phyloP scores from a whole-genome alignment of 2,113 vertebrate genomes.

The Lophura nycthemera region DNA sequence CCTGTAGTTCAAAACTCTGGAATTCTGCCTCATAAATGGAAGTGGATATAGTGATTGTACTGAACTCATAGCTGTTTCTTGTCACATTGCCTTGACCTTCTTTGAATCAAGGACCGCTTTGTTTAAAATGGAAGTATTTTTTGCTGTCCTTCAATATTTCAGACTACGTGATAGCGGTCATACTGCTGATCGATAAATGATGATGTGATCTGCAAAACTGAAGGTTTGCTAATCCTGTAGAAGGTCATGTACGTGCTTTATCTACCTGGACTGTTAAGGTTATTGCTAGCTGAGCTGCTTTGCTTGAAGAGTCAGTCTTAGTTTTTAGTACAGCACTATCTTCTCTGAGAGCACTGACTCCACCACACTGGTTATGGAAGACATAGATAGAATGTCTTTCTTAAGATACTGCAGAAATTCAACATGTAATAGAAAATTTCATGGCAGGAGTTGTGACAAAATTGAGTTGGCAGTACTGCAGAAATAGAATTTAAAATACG shows the following conservation, averaged over 20 bases:
- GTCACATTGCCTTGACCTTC: neutral
- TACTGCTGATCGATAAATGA: neutral
- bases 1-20: neutral
- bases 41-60: neutral
- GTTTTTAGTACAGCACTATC: neutral
- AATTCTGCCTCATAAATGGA: neutral
- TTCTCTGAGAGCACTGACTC: neutral
- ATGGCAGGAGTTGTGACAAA: neutral
- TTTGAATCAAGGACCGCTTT: neutral
- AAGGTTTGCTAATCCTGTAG: neutral
- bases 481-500: neutral
- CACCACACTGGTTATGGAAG: neutral
- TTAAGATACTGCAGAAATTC: neutral
- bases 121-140: neutral
- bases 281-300: neutral
- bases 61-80: neutral
- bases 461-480: neutral
- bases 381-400: neutral
- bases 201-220: neutral
- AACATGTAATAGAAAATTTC: neutral
- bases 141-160: neutral
- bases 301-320: neutral
- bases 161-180: neutral
- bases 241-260: rapidly evolving
- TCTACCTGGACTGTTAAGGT: neutral